Base-by-base conservation (phyloP, 2,113 vertebrate species). In the Elephantulus edwardii region DNA sequence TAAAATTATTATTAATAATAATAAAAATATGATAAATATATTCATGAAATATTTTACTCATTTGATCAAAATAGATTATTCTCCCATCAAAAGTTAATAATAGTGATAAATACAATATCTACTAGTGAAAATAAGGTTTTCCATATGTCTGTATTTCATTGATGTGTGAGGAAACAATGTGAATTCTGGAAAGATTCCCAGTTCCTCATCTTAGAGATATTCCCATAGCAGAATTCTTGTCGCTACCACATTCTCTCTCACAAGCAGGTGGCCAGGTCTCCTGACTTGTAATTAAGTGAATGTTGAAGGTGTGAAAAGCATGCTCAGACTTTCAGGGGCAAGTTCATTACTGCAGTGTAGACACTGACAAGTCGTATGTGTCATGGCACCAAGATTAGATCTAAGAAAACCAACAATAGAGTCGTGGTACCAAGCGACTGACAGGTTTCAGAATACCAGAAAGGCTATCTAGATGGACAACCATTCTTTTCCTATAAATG, bases 61-160 rank as follows among this genome's bases (percentile, higher is more conserved):
- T n/a, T n/a, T 88, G 38, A 90, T 48, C 26, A 26, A 78, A 54
- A 90, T 8, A 71, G 8, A 81, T 88, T 60, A 26, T 16, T n/a
- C 71, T 58, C 7, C n/a, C 80, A 54, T 16, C 68, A 86, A 6
- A 54, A 52, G 75, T 91, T 46, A 48, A 84, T 40, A 33, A 62
- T 88, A 38, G 22, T 35, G 19, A 81, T 22, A 95, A 89, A 85
- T 48, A 86, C 6, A 88, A 74, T 81, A 75, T 26, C 9, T 28
- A 56, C 46, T 64, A 24, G 82, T 90, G 83, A 90, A 91, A 93
- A 68, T 80, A 83, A 86, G 14, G 20, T 24, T 20, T 75, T 89
- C 44, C 40, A n/a, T 91, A 40, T 81, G 28, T 74, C 72, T 75
- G 7, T 30, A 76, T 5, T 81, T 86, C 68, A 79, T 86, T 89